A percentile compares a stretch with the other conserved stretches of the same genome.
These are phyloP conservation scores for Axis porcinus DNA, from an alignment of 2,113 vertebrate species.

Conservation along the genomic window DNA sequence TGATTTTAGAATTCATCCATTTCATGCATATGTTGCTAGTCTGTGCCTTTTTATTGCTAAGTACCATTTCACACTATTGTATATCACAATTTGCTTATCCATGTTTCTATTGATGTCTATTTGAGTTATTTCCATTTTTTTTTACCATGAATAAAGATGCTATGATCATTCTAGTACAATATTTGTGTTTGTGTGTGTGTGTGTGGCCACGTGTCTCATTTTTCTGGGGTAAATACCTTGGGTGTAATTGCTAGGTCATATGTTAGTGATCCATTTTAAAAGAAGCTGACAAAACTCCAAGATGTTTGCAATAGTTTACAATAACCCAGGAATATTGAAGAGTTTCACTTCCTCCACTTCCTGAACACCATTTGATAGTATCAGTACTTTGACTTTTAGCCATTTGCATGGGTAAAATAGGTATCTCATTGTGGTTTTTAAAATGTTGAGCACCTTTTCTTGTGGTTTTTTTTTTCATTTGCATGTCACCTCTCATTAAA, in stretches of 20 bases:
- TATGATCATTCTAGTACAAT: background rate
- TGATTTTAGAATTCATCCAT: background rate
- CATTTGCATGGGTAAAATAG: background rate
- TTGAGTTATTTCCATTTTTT: background rate
- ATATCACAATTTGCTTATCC: background rate
- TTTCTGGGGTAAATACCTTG: background rate
- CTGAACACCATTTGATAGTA: background rate
- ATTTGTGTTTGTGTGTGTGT: background rate
- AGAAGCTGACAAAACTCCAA: background rate
- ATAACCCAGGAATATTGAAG: background rate
- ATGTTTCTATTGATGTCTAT: background rate
- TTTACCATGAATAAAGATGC: background rate
- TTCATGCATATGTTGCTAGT: background rate
- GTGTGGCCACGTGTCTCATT: background rate
- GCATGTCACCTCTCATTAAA: background rate
- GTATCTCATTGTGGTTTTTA: background rate
- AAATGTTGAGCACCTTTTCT: background rate
- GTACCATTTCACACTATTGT: background rate
- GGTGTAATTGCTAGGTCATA: background rate
- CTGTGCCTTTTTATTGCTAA: background rate
- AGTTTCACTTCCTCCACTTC: background rate
- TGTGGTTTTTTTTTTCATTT: background rate
- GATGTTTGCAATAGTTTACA: background rate
- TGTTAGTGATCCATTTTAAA: background rate
- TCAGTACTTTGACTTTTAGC: background rate